These are phyloP conservation scores for Diarsia dahlii DNA, from an alignment of 2,888 invertebrate genomes.

Conservation along the genomic window DNA sequence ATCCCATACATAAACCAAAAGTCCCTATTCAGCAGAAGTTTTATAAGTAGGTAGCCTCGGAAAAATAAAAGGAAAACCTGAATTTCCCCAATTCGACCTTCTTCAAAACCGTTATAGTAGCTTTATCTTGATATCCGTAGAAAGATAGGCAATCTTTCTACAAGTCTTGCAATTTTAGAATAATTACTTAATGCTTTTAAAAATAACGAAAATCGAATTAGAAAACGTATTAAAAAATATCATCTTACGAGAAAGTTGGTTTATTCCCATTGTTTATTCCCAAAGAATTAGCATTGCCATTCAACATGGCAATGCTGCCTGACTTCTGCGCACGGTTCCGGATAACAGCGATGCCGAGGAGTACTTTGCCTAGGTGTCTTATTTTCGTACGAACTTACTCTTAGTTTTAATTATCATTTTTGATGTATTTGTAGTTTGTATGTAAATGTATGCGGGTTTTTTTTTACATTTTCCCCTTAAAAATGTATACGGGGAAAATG, in stretches of 20 bases:
- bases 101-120: constrained; percentile 9
- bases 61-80: background rate
- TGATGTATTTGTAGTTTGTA: too few relatives aligned
- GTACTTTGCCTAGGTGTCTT: too few relatives aligned
- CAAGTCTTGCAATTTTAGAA: constrained; percentile 5
- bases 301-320: background rate
- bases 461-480: too few relatives aligned
- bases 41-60: background rate
- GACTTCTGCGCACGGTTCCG: background rate
- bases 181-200: constrained; percentile 3
- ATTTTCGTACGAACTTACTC: too few relatives aligned
- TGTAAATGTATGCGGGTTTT: too few relatives aligned
- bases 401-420: too few relatives aligned
- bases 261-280: too few relatives aligned
- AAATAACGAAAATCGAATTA: background rate
- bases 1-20: background rate
- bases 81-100: constrained; percentile 22
- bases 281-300: background rate
- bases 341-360: background rate
- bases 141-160: background rate
- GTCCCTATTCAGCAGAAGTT: background rate
- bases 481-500: too few relatives aligned
- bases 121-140: constrained; percentile 38
- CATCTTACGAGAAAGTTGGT: background rate
- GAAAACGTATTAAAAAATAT: background rate